phyloP scores from a whole-genome alignment of 2,888 invertebrate species.

The Lysandra bellargus region DNA sequence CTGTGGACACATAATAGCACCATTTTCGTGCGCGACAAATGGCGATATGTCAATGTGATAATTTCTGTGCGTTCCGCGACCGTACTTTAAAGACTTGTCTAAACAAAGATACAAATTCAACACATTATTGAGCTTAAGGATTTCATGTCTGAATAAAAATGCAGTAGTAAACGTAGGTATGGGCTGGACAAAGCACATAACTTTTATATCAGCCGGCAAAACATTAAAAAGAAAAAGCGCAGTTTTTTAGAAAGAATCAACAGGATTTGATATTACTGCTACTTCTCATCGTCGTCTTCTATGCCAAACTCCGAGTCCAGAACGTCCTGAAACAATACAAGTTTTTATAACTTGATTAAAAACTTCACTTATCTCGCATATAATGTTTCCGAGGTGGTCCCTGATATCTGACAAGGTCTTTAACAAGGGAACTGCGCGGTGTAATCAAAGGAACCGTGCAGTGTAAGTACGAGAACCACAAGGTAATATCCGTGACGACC shows the following conservation, averaged over 20 bases:
- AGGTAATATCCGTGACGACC: no score
- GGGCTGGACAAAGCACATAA: neutral
- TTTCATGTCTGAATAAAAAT: neutral
- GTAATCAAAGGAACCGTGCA: neutral
- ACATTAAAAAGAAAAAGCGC: neutral
- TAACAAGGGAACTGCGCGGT: neutral
- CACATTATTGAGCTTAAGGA: neutral
- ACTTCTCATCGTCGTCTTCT: slow-evolving; percentile 54
- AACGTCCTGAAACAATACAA: slow-evolving; percentile 55
- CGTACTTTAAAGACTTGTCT: neutral
- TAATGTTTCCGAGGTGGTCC: no score
- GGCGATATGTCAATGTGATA: neutral
- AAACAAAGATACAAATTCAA: neutral
- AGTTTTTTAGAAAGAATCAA: neutral
- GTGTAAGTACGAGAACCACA: neutral
- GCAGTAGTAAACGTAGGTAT: neutral
- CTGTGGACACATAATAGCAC: no score
- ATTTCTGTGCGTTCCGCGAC: neutral
- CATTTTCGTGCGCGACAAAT: neutral
- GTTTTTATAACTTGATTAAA: neutral
- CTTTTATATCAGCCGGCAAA: neutral
- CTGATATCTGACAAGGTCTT: no score
- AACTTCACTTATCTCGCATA: neutral
- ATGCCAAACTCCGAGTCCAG: slow-evolving; percentile 60
- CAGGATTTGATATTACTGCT: neutral